Evolutionary conservation across 2,888 invertebrate species (phyloP), one percentile per base, ranked within the genome.

Genomic region (Sturmia bella): DNA sequence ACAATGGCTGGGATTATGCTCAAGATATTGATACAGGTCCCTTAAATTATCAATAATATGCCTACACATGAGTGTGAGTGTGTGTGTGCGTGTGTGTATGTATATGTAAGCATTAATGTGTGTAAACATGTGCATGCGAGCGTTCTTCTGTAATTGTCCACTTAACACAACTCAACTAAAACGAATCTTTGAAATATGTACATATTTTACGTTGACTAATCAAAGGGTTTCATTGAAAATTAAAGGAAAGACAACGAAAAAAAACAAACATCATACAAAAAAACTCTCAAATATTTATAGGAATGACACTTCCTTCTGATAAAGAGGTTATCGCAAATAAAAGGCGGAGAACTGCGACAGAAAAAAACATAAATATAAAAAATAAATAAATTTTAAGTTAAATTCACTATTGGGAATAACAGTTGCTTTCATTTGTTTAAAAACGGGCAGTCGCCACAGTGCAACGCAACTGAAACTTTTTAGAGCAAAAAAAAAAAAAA

Each of bases 311-410:
- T 73, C 72, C 72, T 79, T 79, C 45, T 77, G 78, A 79, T 72
- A 78, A 78, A 78, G 72, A 61, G 78, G 78, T 79, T 79, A 79
- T 79, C 78, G 70, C 78, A 57, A 72, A 78, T 68, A 68, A 54
- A 17, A 52, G 17, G 19, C 54, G 57, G 39, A 64, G 54, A 39
- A 61, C 15, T 24, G 43, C 41, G 12, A 43, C 21, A 45, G 9
- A 41, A 54, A 61, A 72, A 3, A 52, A 54, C 50, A 27, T 11
- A 39, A 13, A 4, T 11, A 32, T 4, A 27, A 52, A 19, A 39
- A n/a, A n/a, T n/a, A n/a, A n/a, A n/a, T n/a, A n/a, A 56, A 4
- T 37, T 32, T 43, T 48, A 21, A 48, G 48, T 57, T 17, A 45
- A n/a, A 37, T 57, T 15, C 19, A 57, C 37, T 54, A 45, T 68